Base-by-base conservation (phyloP, 2,888 invertebrate species). In the Colletes collaris region DNA sequence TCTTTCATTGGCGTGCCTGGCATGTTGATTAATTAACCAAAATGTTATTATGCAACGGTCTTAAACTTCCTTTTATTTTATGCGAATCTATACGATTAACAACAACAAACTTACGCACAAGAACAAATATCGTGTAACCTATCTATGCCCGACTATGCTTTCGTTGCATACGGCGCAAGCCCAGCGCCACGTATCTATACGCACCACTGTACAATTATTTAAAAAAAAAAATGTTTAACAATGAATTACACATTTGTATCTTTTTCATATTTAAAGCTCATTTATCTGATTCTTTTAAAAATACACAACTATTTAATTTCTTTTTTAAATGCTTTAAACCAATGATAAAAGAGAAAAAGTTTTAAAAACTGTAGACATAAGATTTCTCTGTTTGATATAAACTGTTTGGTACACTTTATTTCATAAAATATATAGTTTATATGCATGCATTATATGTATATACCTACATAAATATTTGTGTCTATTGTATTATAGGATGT, bases 1-100 rank as follows among this genome's bases (percentile, higher is more conserved):
- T 82, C 62, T 64, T 87, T 84, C 69, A 88, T 83, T 27, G 92
- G 92, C 74, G 90, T 90, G 66, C 91, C 91, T 8, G 92, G 90
- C 92, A 93, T 92, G 69, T 79, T 85, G 37, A 11, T 46, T 6
- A n/a, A 59, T 71, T 13, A 7, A 13, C 11, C 4, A 16, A 27
- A 59, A 13, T 40, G 37, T 67, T 40, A 63, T 13, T 46, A 44
- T 13, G 6, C 19, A 44, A 60, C 4, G 16, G n/a, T 55, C 6
- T n/a, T 11, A 55, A 64, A 64, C n/a, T 10, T 44, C 13, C 55
- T 64, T 52, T 46, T 27, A 3, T 44, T 27, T 13, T 56, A 8
- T 16, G 49, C n/a, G 8, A 50, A 69, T 50, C 55, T 65, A 5
- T 37, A 59, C 40, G 19, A 7, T 10, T 19, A 52, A n/a, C 19